Evolutionary conservation across 2,113 vertebrate genomes (phyloP).

Genomic region (Gopherus evgoodei): DNA sequence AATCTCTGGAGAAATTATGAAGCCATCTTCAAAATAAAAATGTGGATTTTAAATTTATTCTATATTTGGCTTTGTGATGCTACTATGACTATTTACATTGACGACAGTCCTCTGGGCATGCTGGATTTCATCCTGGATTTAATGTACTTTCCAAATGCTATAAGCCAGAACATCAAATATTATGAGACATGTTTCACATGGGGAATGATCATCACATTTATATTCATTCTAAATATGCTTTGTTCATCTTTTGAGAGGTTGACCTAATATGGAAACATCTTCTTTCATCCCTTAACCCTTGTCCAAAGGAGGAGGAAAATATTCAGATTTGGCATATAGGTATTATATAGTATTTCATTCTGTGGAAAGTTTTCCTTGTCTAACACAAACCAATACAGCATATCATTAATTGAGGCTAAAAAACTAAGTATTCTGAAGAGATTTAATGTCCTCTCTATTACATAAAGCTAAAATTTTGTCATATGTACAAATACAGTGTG

Average conservation of each 20-base stretch:
- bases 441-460: background rate
- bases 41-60: background rate
- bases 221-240: conserved; percentile 23
- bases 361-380: background rate
- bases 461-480: background rate
- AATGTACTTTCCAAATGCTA: conserved; percentile 41
- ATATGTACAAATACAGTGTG: background rate
- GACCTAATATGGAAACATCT: conserved; percentile 7
- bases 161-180: conserved; percentile 22
- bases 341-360: background rate
- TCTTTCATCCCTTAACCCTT: background rate
- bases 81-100: background rate
- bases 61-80: background rate
- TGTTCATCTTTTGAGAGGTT: background rate
- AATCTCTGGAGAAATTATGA: background rate
- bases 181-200: background rate
- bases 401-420: background rate
- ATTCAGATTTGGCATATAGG: background rate
- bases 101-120: background rate
- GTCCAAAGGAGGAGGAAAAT: background rate
- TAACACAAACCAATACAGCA: background rate
- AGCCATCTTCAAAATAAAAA: background rate
- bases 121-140: background rate
- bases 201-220: background rate
- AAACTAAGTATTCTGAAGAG: background rate